Conservation (phyloP, 2,888 invertebrate genomes). For the Polymixis flavicincta region DNA sequence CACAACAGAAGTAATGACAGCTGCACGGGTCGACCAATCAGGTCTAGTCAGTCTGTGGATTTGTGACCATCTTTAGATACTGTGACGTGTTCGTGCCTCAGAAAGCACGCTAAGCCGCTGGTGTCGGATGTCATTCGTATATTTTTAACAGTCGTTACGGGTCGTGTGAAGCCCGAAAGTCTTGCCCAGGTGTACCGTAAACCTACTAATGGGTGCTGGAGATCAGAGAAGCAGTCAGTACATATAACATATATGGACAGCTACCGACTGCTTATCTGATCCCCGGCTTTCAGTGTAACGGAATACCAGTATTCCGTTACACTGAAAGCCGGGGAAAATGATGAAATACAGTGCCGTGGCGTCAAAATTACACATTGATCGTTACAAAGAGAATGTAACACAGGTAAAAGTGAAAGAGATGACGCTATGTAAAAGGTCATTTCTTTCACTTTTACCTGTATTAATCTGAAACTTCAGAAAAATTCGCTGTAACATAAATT, state of each 20-base stretch:
- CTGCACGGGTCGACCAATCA: neutral
- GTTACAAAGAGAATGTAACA: neutral
- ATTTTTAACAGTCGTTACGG: neutral
- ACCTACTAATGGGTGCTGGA: neutral
- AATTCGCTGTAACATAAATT: neutral
- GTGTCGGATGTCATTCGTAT: neutral
- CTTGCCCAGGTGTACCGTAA: neutral
- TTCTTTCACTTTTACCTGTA: too few relatives aligned
- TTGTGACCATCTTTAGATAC: neutral
- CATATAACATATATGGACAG: too few relatives aligned
- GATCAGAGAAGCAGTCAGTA: neutral
- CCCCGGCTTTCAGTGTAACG: too few relatives aligned
- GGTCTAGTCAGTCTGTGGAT: neutral
- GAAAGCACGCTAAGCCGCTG: neutral
- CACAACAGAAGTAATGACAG: neutral
- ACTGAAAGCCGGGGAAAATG: neutral
- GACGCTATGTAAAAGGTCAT: neutral
- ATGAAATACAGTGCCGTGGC: neutral
- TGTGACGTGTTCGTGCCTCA: neutral
- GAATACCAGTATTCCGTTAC: neutral
- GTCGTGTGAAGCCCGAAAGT: neutral
- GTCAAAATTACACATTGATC: conserved; percentile 1
- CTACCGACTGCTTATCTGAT: too few relatives aligned
- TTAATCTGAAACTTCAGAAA: neutral
- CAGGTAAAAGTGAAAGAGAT: neutral